These are phyloP conservation scores for Urophycis tenuis DNA, from an alignment of 2,797 vertebrate species.

Conservation along the genomic window DNA sequence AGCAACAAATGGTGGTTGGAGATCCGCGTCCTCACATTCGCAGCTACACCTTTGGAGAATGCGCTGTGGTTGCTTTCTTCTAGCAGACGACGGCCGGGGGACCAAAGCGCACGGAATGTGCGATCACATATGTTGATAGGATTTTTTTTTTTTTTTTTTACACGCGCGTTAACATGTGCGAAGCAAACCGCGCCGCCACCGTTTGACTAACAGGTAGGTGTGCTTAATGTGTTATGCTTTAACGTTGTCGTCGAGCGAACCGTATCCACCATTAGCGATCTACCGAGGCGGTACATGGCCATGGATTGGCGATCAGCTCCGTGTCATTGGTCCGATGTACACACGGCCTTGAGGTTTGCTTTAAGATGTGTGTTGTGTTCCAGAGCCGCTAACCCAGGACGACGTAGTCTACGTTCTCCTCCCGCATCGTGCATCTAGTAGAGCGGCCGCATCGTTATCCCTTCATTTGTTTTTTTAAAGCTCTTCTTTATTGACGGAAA, in stretches of 20 bases:
- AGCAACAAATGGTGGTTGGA: constrained; percentile 46
- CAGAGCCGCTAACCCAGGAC: too few species aligned
- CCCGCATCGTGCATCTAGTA: too few species aligned
- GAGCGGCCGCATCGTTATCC: not conserved
- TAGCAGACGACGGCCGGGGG: constrained; percentile 31
- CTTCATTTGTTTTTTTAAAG: not conserved
- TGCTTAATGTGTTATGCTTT: not conserved
- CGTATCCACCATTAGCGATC: not conserved
- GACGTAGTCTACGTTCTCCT: too few species aligned
- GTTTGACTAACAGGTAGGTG: constrained; percentile 2
- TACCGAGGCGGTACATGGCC: not conserved
- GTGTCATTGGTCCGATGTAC: too few species aligned
- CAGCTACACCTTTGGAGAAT: constrained; percentile 26
- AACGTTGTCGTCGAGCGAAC: not conserved
- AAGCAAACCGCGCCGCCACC: not conserved
- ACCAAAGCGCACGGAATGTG: constrained; percentile 25
- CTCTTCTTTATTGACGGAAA: not conserved
- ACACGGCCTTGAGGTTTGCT: too few species aligned
- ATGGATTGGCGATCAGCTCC: too few species aligned
- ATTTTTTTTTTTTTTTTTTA: too few species aligned
- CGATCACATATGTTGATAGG: constrained; percentile 59
- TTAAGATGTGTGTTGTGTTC: too few species aligned
- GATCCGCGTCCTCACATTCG: constrained; percentile 23
- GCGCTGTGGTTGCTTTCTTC: constrained; percentile 26
- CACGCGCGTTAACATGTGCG: not conserved